These are phyloP conservation scores for Sylvia atricapilla DNA, from an alignment of 2,113 vertebrate genomes.

Conservation along the genomic window DNA sequence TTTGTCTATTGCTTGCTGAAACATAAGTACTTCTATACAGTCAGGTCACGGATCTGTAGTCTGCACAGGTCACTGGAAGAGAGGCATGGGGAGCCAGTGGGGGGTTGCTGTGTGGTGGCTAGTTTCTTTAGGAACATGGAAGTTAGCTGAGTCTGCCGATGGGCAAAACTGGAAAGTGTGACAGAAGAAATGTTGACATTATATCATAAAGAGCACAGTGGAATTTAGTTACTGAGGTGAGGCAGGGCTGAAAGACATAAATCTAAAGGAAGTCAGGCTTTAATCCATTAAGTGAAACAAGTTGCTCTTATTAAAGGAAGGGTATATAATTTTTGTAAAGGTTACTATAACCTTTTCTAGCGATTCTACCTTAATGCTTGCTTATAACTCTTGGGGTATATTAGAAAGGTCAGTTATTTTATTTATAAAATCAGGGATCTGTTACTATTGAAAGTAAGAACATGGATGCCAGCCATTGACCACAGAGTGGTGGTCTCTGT, in stretches of 20 bases:
- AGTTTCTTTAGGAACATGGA: neutral
- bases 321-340: neutral
- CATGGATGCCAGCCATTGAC: neutral
- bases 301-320: neutral
- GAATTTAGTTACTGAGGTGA: neutral
- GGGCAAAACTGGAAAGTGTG: neutral
- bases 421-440: neutral
- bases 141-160: neutral
- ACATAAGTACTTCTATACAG: accelerated
- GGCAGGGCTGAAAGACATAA: neutral
- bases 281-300: neutral
- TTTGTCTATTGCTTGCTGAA: neutral
- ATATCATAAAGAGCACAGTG: neutral
- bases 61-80: neutral
- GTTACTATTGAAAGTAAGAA: neutral
- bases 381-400: neutral
- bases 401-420: neutral
- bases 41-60: neutral
- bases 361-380: neutral
- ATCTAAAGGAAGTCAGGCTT: neutral
- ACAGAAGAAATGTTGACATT: neutral
- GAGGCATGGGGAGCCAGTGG: neutral
- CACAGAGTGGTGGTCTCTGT: neutral
- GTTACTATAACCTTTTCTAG: neutral
- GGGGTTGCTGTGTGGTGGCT: neutral